Percentiles rank a stretch among this genome's conserved stretches.
Evolutionary conservation across 2,888 invertebrate species (phyloP).

Genomic region (Pterostichus madidus): DNA sequence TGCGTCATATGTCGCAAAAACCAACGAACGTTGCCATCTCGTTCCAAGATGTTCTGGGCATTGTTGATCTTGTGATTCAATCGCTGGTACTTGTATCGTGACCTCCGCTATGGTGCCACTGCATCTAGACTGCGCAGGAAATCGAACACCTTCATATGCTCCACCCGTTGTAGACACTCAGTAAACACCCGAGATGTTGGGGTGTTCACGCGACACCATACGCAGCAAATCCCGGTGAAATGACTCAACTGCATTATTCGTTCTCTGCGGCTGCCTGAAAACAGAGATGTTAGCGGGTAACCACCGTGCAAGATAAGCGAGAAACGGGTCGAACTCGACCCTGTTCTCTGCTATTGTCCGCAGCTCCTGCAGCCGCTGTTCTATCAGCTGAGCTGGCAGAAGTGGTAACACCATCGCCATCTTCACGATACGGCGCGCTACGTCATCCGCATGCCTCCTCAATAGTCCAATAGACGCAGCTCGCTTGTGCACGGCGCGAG

Average conservation of each 20-base stretch:
- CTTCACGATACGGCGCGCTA: conserved; percentile 3
- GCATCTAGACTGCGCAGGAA: conserved; percentile 8
- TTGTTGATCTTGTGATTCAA: too few relatives aligned
- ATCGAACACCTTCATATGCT: conserved; percentile 31
- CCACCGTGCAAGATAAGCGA: conserved; percentile 20
- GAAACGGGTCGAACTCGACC: conserved; percentile 4
- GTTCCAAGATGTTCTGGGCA: too few relatives aligned
- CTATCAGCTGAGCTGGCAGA: background rate
- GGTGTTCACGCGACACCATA: conserved; percentile 18
- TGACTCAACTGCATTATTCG: conserved; percentile 48
- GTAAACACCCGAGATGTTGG: conserved; percentile 17
- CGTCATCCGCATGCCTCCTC: background rate
- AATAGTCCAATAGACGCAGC: conserved; percentile 3
- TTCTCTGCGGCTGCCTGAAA: too few relatives aligned
- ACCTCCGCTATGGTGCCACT: background rate
- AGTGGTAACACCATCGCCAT: conserved; percentile 37
- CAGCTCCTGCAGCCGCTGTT: background rate
- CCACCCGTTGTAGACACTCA: too few relatives aligned
- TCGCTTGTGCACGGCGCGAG: conserved; percentile 24
- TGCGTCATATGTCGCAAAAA: background rate
- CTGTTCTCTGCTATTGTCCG: background rate
- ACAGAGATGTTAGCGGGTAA: too few relatives aligned
- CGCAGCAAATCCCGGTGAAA: conserved; percentile 15
- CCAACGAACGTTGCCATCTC: too few relatives aligned
- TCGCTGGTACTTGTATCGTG: too few relatives aligned